Evolutionary conservation across 2,113 vertebrate species (phyloP).

Genomic region (Monopterus albus): DNA sequence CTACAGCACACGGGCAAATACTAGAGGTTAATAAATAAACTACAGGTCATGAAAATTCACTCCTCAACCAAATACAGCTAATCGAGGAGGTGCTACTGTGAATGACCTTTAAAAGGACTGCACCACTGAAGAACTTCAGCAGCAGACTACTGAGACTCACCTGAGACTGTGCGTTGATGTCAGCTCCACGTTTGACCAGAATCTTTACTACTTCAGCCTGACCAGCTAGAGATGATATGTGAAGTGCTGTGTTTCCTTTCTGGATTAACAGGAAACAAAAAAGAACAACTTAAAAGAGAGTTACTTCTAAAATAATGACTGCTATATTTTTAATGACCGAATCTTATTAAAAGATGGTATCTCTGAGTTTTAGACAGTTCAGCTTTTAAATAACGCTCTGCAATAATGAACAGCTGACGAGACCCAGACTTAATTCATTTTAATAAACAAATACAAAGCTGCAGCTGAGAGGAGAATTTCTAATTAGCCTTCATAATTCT

Average conservation of each 20-base stretch:
- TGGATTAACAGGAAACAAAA: constrained; percentile 61
- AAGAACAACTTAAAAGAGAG: background rate
- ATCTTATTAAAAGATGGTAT: background rate
- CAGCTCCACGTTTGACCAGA: constrained; percentile 92
- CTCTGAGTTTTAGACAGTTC: background rate
- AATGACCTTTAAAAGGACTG: background rate
- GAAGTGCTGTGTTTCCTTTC: constrained; percentile 99
- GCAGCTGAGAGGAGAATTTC: too few relatives aligned
- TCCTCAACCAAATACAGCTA: background rate
- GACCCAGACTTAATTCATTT: too few relatives aligned
- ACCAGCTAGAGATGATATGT: constrained; percentile 95
- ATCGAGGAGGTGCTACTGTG: too few relatives aligned
- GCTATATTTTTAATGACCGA: background rate
- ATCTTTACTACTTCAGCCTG: constrained; percentile 94
- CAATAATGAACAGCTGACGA: background rate
- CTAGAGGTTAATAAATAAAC: background rate
- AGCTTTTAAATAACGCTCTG: background rate
- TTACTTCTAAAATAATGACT: background rate
- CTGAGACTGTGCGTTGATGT: constrained; percentile 97
- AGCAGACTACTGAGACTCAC: constrained; percentile 65
- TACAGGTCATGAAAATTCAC: too few relatives aligned
- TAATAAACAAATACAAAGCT: background rate
- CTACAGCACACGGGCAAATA: constrained; percentile 69
- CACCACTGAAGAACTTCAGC: rapidly evolving
- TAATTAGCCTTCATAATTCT: too few relatives aligned